Evolutionary conservation across 2,888 invertebrate species (phyloP), one percentile per base, ranked within the genome.

Genomic region (Caenorhabditis sinica): DNA sequence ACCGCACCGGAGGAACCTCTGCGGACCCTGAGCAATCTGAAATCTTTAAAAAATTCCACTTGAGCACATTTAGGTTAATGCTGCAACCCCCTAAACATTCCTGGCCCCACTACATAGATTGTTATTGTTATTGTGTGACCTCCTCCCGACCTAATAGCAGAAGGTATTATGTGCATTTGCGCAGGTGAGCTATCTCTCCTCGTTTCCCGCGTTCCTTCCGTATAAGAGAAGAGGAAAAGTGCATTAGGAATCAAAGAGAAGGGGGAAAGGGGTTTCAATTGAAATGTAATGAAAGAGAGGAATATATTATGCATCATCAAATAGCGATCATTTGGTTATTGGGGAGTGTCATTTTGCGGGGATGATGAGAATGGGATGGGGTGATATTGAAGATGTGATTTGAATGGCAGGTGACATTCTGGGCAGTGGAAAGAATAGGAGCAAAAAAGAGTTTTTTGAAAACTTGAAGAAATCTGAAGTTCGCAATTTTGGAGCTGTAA

Each of bases 101-200:
- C 56, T 58, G 1, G 15, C 30, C 17, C 6, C 30, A 9, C 30
- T 13, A 0, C 28, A n/a, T 56, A 66, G 8, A 33, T 71, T 61
- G 36, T 69, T 69, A 63, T 79, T 63, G 53, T 71, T 66, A 58
- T n/a, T n/a, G n/a, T 36, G 5, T 36, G 30, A 45, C 45, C 17
- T 17, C 17, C 17, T 45, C 45, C n/a, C 58, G n/a, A n/a, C n/a
- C n/a, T n/a, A n/a, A 60, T 33, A 33, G 15, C 15, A 23, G 68
- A 23, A 63, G 23, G 61, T 74, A 68, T 60, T 68, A 71, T 76
- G 66, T 76, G 75, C 82, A 76, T 82, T 82, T 72, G 79, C 79
- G 79, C 79, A 79, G 79, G 72, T 79, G 79, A 79, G 79, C 79
- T 51, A 51, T 33, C 74, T 25, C 17, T 17, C 23, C 74, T 25